Evolutionary conservation across 2,888 invertebrate genomes (phyloP).

Genomic region (Strigamia crassipes): DNA sequence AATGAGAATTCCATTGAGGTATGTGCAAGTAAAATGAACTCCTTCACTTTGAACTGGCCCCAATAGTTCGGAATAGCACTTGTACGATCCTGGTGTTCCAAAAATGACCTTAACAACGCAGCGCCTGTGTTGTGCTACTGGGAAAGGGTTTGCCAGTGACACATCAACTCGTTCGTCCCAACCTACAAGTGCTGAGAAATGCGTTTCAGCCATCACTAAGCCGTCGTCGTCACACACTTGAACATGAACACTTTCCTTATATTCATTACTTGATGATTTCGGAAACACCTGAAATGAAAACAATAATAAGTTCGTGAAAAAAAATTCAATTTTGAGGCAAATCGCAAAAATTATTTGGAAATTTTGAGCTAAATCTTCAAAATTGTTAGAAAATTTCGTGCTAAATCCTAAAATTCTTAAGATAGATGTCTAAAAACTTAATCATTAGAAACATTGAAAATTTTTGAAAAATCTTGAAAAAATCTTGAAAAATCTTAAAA

Average conservation of each 20-base stretch:
- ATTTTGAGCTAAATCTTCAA: too few species aligned
- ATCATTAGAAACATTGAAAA: too few species aligned
- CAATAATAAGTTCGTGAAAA: neutral
- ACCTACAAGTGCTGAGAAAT: slow-evolving; percentile 48
- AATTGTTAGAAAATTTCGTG: too few species aligned
- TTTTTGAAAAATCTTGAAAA: too few species aligned
- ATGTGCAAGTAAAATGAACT: slow-evolving; percentile 50
- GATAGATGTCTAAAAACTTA: too few species aligned
- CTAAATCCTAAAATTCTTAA: too few species aligned
- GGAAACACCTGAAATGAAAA: slow-evolving; percentile 31
- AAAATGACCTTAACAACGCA: slow-evolving; percentile 49
- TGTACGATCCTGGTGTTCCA: slow-evolving; percentile 50
- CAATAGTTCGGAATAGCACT: slow-evolving; percentile 50
- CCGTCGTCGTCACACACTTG: slow-evolving; percentile 50
- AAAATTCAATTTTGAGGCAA: too few species aligned
- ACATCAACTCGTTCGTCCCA: slow-evolving; percentile 51
- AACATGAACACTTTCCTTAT: slow-evolving; percentile 43
- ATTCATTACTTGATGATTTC: neutral
- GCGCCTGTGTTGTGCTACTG: slow-evolving; percentile 46
- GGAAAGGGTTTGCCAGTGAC: slow-evolving; percentile 48
- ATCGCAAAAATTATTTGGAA: too few species aligned
- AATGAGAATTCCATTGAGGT: slow-evolving; percentile 50
- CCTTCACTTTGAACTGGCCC: slow-evolving; percentile 51
- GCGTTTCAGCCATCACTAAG: slow-evolving; percentile 48
- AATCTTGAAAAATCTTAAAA: too few species aligned